These are phyloP conservation scores for Oncorhynchus kisutch DNA, from an alignment of 2,113 vertebrate species.

Conservation along the genomic window DNA sequence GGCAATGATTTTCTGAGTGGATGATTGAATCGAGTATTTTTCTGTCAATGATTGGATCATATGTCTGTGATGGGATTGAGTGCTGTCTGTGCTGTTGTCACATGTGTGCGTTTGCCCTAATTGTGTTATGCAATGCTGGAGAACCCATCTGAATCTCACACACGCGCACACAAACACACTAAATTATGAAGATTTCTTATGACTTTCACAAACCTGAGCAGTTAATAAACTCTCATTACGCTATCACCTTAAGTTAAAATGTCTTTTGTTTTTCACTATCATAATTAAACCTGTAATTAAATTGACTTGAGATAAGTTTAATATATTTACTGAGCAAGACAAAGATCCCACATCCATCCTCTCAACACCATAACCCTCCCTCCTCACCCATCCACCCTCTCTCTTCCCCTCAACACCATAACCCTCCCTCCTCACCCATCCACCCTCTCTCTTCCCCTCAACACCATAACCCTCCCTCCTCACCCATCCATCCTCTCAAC, in stretches of 20 bases:
- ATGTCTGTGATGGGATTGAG: background rate
- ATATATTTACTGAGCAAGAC: background rate
- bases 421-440: no score
- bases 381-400: no score
- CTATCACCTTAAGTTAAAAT: background rate
- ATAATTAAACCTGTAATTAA: background rate
- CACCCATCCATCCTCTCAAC: no score
- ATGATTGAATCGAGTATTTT: constrained; percentile 9
- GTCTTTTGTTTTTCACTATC: background rate
- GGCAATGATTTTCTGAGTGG: background rate
- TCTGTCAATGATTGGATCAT: background rate
- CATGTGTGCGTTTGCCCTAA: background rate
- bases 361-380: no score
- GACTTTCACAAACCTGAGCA: background rate
- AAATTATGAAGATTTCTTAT: background rate
- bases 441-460: no score
- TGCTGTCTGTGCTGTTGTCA: background rate
- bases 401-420: no score
- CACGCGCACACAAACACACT: background rate
- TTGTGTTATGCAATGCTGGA: no score
- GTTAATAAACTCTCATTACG: no score
- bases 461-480: no score
- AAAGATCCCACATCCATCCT: no score
- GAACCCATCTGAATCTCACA: background rate
- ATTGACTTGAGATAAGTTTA: background rate